phyloP scores from a whole-genome alignment of 2,797 vertebrate species.

The Gambusia yucatana region DNA sequence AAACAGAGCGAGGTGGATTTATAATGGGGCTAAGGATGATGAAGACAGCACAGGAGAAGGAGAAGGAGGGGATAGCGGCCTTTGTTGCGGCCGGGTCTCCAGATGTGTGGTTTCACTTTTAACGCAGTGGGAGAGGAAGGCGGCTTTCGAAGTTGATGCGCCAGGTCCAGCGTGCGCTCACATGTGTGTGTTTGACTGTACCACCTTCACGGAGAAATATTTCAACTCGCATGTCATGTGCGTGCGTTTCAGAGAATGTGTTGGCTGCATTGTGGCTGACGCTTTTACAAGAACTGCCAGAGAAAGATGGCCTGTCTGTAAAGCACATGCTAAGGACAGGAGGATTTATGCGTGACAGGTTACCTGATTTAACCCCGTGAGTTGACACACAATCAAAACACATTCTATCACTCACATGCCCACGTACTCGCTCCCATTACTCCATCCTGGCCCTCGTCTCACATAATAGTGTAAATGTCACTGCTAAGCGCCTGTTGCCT shows the following conservation, averaged over 20 bases:
- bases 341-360: slow-evolving; percentile 66
- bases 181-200: slow-evolving; percentile 39
- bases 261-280: slow-evolving; percentile 54
- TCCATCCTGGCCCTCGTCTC: slow-evolving; percentile 43
- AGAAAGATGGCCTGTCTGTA: slow-evolving; percentile 62
- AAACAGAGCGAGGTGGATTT: slow-evolving; percentile 71
- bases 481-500: slow-evolving; percentile 48
- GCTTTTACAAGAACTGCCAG: slow-evolving; percentile 59
- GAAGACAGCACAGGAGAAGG: slow-evolving; percentile 39
- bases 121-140: slow-evolving; percentile 68
- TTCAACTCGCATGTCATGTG: slow-evolving; percentile 53
- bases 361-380: slow-evolving; percentile 71
- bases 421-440: slow-evolving; percentile 26
- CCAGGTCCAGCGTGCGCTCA: slow-evolving; percentile 38
- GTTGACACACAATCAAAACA: slow-evolving; percentile 59
- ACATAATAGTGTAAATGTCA: slow-evolving; percentile 50
- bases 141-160: slow-evolving; percentile 58
- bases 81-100: slow-evolving; percentile 53
- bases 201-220: slow-evolving; percentile 58
- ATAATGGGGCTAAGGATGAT: slow-evolving; percentile 60
- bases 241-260: slow-evolving; percentile 49
- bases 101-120: slow-evolving; percentile 77
- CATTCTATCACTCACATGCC: slow-evolving; percentile 39
- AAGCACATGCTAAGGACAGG: slow-evolving; percentile 59
- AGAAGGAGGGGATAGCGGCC: slow-evolving; percentile 37